These are phyloP conservation scores for Tethea ocularis DNA, from an alignment of 2,888 invertebrate genomes.

Conservation along the genomic window DNA sequence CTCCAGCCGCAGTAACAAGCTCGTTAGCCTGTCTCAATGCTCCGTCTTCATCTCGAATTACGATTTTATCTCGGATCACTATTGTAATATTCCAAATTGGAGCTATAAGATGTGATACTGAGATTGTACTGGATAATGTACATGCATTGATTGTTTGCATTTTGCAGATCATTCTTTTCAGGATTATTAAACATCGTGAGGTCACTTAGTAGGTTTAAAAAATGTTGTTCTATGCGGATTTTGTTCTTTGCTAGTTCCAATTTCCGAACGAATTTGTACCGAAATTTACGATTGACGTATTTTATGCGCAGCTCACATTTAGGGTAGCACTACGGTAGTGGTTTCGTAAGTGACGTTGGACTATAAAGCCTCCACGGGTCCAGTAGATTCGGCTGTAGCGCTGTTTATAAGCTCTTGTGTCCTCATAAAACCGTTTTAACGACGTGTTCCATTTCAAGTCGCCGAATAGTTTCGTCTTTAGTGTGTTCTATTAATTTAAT, in stretches of 20 bases:
- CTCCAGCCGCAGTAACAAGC: slow-evolving; percentile 43
- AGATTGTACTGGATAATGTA: slow-evolving; percentile 18
- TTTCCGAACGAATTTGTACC: not conserved
- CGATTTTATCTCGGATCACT: slow-evolving; percentile 20
- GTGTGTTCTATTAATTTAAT: slow-evolving; percentile 5
- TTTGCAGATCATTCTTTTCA: slow-evolving; percentile 41
- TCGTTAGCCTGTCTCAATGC: slow-evolving; percentile 47
- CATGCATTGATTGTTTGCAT: slow-evolving; percentile 33
- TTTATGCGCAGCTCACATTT: slow-evolving; percentile 1
- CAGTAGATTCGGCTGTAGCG: slow-evolving; percentile 18
- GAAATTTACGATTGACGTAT: slow-evolving; percentile 3
- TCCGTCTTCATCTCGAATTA: slow-evolving; percentile 30
- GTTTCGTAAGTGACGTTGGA: slow-evolving; percentile 3
- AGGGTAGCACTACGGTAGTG: slow-evolving; percentile 1
- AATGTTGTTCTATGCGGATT: not conserved
- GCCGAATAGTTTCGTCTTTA: not conserved
- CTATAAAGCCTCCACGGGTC: slow-evolving; percentile 15
- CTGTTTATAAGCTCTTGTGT: slow-evolving; percentile 21
- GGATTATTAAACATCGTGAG: slow-evolving; percentile 16
- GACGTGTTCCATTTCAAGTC: slow-evolving; percentile 29
- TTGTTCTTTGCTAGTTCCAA: not conserved
- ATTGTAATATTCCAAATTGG: slow-evolving; percentile 33
- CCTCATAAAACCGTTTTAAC: slow-evolving; percentile 26
- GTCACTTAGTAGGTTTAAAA: not conserved
- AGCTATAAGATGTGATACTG: slow-evolving; percentile 3